Base-by-base conservation (phyloP, 2,113 vertebrate genomes). In the Montifringilla adamsi region DNA sequence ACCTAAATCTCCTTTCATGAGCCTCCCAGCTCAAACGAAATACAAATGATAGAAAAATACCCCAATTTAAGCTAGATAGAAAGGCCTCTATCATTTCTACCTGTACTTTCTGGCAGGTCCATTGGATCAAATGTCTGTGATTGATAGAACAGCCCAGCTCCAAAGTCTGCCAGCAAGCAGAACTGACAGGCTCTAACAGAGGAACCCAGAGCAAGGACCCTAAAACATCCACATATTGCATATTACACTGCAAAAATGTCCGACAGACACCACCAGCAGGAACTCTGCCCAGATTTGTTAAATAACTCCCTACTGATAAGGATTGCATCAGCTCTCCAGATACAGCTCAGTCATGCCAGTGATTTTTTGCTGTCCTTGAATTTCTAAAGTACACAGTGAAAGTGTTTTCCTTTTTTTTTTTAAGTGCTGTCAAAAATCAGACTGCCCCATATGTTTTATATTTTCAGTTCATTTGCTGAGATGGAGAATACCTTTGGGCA, bases 281-380 rank as follows among this genome's bases (percentile, higher is more conserved):
- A 90, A n/a, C n/a, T 10, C 73, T 78, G 83, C 73, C 91, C 91
- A 92, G 83, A 87, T 62, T n/a, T 60, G 56, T 89, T 88, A 67
- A 83, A 72, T 56, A 93, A 87, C n/a, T 91, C 81, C 50, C 74
- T 73, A n/a, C 66, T 90, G 93, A 89, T 82, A 95, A 3, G 46
- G 63, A 89, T 76, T 95, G 62, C 89, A 89, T 89, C 89, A 94
- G 84, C 30, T 92, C 41, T 94, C 56, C 7, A 39, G 50, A 92
- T 85, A 69, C 47, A 75, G 73, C 37, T 85, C 73, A 87, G 82
- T 66, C 58, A 69, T 1, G 4, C 27, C 87, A 85, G 37, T 56
- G 44, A 49, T 76, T 95, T 89, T 69, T 73, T 87, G 46, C 50
- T 76, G 63, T 58, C 84, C 58, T 91, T 95, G 93, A 93, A 92